Conservation (phyloP, 2,888 invertebrate species). For the Lepas anatifera region DNA sequence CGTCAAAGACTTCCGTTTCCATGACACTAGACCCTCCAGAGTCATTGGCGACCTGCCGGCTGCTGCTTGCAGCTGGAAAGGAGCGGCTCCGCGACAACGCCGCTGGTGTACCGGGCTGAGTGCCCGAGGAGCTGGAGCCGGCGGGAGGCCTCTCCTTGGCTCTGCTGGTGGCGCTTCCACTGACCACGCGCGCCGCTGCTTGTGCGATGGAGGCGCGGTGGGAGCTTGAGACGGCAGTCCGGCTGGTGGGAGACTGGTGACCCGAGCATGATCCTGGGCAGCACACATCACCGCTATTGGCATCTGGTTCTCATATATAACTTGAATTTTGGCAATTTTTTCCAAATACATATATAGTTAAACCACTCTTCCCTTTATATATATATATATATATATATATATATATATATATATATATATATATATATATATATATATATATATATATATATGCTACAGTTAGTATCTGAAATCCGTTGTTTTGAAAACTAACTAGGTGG, state of each 20-base stretch:
- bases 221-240: background rate
- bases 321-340: too few relatives aligned
- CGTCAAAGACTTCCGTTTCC: background rate
- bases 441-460: constrained; percentile 14
- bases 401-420: background rate
- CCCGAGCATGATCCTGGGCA: background rate
- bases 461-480: too few relatives aligned
- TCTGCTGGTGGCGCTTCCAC: too few relatives aligned
- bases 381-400: constrained; percentile 2
- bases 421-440: constrained; percentile 12
- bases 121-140: too few relatives aligned
- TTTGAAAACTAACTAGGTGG: too few relatives aligned
- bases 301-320: too few relatives aligned
- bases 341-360: too few relatives aligned
- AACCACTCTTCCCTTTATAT: too few relatives aligned
- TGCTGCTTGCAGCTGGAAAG: background rate
- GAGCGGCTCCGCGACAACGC: background rate
- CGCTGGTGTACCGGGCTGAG: background rate
- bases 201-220: background rate
- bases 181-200: background rate
- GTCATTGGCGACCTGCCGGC: background rate
- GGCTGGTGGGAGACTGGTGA: background rate
- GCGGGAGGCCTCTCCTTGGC: too few relatives aligned
- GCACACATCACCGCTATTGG: background rate
- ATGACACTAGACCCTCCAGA: background rate